Percentiles rank a stretch among this genome's conserved stretches.
Conservation (phyloP, 2,113 vertebrate genomes). For the Poeciliopsis occidentalis region DNA sequence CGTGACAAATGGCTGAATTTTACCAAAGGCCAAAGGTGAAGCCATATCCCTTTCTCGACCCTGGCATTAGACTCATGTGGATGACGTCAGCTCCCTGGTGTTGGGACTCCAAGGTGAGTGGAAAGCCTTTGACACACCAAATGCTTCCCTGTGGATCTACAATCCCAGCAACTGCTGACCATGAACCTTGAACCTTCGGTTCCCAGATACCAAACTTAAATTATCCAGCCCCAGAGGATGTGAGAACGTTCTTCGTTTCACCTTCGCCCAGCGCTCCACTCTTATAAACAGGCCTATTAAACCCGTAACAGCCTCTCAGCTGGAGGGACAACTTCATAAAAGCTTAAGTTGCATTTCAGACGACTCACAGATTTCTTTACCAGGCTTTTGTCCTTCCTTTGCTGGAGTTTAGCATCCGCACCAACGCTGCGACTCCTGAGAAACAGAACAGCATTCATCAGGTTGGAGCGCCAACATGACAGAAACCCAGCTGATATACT, state of each 20-base stretch:
- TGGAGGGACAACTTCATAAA: slow-evolving; percentile 26
- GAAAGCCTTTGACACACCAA: slow-evolving; percentile 46
- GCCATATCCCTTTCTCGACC: slow-evolving; percentile 73
- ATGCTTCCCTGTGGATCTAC: slow-evolving; percentile 45
- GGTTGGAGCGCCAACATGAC: slow-evolving; percentile 43
- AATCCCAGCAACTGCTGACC: slow-evolving; percentile 31
- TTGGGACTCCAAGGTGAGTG: slow-evolving; percentile 45
- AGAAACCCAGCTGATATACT: slow-evolving; percentile 16
- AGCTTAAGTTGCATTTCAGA: slow-evolving; percentile 20
- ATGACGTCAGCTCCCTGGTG: slow-evolving; percentile 71
- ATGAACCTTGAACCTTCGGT: slow-evolving; percentile 46
- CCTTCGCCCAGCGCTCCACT: slow-evolving; percentile 41
- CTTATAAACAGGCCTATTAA: slow-evolving; percentile 12
- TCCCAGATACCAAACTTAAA: slow-evolving; percentile 48
- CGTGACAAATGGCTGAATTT: slow-evolving; percentile 73
- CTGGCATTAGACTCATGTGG: slow-evolving; percentile 72
- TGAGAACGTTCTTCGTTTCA: slow-evolving; percentile 37
- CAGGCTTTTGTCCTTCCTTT: neutral
- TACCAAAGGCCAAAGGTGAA: slow-evolving; percentile 66
- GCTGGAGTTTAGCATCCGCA: neutral
- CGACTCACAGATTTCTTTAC: too few species aligned
- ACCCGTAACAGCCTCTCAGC: slow-evolving; percentile 46
- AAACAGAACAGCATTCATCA: slow-evolving; percentile 61
- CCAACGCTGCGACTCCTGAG: slow-evolving; percentile 24
- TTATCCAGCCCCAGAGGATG: slow-evolving; percentile 47